A percentile compares a stretch with the other conserved stretches of the same genome.
Conservation (phyloP, 2,888 invertebrate genomes). For the Trypoxylon attenuatum region DNA sequence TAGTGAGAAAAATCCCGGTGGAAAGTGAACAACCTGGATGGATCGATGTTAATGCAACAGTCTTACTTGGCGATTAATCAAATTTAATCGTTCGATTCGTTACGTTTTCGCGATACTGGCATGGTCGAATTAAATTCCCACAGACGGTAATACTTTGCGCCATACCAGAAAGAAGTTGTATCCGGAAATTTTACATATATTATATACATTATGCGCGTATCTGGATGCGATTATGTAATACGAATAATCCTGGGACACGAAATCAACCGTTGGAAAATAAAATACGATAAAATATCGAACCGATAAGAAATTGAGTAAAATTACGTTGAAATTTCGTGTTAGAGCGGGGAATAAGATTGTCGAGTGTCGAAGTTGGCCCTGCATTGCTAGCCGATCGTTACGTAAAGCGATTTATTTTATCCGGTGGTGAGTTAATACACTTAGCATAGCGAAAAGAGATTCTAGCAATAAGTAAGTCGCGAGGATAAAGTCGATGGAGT, state of each 20-base stretch:
- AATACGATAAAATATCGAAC: background rate
- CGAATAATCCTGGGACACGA: too few relatives aligned
- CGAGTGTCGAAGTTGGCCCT: background rate
- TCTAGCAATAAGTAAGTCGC: too few relatives aligned
- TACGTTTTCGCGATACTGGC: too few relatives aligned
- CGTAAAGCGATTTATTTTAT: background rate
- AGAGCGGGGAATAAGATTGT: background rate
- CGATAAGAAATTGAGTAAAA: background rate
- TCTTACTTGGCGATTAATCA: too few relatives aligned
- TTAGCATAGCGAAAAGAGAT: background rate
- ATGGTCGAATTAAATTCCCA: too few relatives aligned
- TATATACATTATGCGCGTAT: too few relatives aligned
- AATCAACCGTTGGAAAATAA: too few relatives aligned
- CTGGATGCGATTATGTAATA: too few relatives aligned
- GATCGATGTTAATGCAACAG: constrained; percentile 5
- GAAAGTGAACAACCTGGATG: constrained; percentile 27
- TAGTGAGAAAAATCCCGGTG: constrained; percentile 3
- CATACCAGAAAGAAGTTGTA: too few relatives aligned
- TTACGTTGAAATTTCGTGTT: background rate
- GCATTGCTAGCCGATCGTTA: background rate
- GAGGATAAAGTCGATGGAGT: background rate
- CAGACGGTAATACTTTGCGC: too few relatives aligned
- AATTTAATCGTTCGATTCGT: too few relatives aligned
- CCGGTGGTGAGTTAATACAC: background rate
- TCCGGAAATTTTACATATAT: too few relatives aligned